A percentile compares a stretch with the other conserved stretches of the same genome.
Evolutionary conservation across 30 jellyfish, hydroid and myxozoan genomes (phyloP).

Genomic region (Aurelia sp.): DNA sequence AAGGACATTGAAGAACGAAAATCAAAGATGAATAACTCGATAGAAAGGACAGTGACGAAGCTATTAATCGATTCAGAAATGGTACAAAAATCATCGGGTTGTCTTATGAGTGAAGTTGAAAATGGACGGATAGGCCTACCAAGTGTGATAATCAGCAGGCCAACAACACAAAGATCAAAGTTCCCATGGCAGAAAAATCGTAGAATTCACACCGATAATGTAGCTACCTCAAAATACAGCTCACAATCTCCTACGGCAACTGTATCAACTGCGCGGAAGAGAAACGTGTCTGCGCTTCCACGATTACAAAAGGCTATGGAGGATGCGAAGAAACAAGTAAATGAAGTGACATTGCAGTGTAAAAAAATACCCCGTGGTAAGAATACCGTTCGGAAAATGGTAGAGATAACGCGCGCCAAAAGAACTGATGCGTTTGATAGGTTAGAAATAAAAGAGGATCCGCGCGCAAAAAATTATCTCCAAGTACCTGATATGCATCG

Average conservation of each 20-base stretch:
- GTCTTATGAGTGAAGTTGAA: constrained; percentile 8
- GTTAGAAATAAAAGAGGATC: too few species aligned
- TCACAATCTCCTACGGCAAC: neutral
- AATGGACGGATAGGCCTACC: constrained; percentile 32
- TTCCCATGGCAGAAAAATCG: constrained; percentile 50
- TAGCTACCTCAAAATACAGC: neutral
- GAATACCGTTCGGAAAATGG: neutral
- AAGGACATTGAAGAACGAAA: constrained; percentile 34
- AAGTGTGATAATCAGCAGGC: constrained; percentile 24
- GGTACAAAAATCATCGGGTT: constrained; percentile 39
- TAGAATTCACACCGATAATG: neutral
- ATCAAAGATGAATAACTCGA: neutral
- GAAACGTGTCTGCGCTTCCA: constrained; percentile 12
- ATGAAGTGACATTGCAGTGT: constrained; percentile 26
- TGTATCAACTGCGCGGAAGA: neutral
- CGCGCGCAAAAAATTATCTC: too few species aligned
- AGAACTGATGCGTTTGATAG: neutral
- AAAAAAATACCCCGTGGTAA: constrained; percentile 5
- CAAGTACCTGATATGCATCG: too few species aligned
- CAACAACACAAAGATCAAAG: constrained; percentile 46
- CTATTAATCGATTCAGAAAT: constrained; percentile 22
- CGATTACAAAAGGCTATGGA: constrained; percentile 45
- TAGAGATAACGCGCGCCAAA: neutral
- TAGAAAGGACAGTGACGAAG: constrained; percentile 29
- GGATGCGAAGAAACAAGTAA: constrained; percentile 28